Evolutionary conservation across 2,113 vertebrate species (phyloP), one percentile per base, ranked within the genome.

Genomic region (Oreochromis aureus): DNA sequence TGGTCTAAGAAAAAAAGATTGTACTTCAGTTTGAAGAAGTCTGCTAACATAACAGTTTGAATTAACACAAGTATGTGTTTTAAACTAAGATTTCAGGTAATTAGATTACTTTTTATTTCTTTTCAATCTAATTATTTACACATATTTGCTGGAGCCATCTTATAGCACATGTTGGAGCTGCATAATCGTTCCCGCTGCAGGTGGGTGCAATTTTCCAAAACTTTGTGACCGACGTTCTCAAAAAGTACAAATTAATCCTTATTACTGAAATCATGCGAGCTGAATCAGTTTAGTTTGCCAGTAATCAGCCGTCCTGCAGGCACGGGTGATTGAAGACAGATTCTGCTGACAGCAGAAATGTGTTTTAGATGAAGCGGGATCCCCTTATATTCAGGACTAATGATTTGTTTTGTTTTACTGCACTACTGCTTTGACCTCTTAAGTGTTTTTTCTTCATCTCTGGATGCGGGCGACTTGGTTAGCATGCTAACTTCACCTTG

Each of bases 391-490:
- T 34, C 48, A 19, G 4, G 41, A 18, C 73, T 80, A 73, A 85
- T 44, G 76, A 81, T 51, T 30, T 76, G 10, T 84, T 79, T 44
- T 41, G 24, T 76, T 48, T 76, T 76, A 48, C 22, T 82, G 44
- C 39, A 76, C 19, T 46, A 34, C 46, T 53, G 46, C 54, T 81
- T 61, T 30, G 55, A 73, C 66, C 30, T 87, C 44, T 15, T 22
- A 6, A 8, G 12, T 59, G 44, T 19, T 69, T 5, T 54, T 16
- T 39, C 5, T 63, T 71, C 32, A 27, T 18, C 9, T 48, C 69
- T 48, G 36, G 66, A 24, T 71, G 12, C n/a, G 7, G 12, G 36
- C 2, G n/a, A 44, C 5, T n/a, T 44, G 66, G 24, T 71, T 44
- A 41, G 22, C 69, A 73, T 0, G 15, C 22, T 46, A 46, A 0